Conservation (phyloP, 2,113 vertebrate species). For the Peromyscus maniculatus region DNA sequence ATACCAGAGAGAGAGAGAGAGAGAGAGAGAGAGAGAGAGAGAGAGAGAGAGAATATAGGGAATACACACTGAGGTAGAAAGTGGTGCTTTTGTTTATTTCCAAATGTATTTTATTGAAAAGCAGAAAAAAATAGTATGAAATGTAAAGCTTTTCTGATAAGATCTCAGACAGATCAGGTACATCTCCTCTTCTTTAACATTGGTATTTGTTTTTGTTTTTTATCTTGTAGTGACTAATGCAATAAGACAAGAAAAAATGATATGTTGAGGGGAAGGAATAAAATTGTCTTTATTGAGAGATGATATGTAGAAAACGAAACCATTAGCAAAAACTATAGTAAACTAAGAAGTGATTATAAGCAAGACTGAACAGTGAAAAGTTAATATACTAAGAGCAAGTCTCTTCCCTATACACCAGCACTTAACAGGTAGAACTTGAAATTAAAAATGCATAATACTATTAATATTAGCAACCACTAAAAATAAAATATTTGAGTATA, state of each 20-base stretch:
- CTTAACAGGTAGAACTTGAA: neutral
- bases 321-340: neutral
- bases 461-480: neutral
- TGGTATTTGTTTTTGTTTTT: neutral
- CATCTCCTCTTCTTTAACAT: neutral
- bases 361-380: neutral
- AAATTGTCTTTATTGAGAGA: neutral
- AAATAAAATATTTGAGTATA: slow-evolving; percentile 1
- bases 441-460: neutral
- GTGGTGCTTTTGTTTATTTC: neutral
- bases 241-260: neutral
- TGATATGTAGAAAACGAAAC: neutral
- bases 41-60: too few species aligned
- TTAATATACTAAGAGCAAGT: slow-evolving; percentile 4
- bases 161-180: neutral
- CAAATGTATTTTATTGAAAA: neutral
- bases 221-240: neutral
- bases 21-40: too few species aligned
- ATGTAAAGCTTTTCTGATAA: neutral
- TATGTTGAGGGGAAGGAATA: neutral
- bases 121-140: neutral
- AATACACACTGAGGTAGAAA: neutral
- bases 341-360: neutral
- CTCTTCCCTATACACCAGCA: neutral
- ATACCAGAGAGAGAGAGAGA: neutral